A percentile compares a stretch with the other conserved stretches of the same genome.
Evolutionary conservation across 92 coral and sea anemone genomes (phyloP).

Genomic region (Desmophyllum pertusum): DNA sequence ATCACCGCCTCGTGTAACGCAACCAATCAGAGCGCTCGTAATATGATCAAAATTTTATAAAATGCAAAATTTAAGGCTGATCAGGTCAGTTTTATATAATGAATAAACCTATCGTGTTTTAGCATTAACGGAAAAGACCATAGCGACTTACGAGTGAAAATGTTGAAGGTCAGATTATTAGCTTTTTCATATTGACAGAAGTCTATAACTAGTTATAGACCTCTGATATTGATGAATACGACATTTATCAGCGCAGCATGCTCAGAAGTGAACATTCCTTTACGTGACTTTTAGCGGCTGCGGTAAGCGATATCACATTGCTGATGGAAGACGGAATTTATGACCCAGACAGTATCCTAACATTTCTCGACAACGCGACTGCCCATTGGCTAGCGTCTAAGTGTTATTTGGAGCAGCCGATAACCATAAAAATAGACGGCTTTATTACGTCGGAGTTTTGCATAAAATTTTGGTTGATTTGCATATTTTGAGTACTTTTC

Average conservation of each 20-base stretch:
- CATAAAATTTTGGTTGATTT: slow-evolving; percentile 18
- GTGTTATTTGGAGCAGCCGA: not conserved
- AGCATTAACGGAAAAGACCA: too few relatives aligned
- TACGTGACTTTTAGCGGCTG: not conserved
- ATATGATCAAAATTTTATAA: too few relatives aligned
- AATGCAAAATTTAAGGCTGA: too few relatives aligned
- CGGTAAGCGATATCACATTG: not conserved
- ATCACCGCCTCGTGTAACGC: too few relatives aligned
- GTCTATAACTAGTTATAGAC: too few relatives aligned
- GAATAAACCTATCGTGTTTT: too few relatives aligned
- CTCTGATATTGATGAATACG: too few relatives aligned
- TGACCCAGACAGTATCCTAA: slow-evolving; percentile 8
- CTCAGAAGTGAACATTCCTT: not conserved
- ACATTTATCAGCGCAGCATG: not conserved
- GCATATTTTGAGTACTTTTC: slow-evolving; percentile 15
- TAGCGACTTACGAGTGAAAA: too few relatives aligned
- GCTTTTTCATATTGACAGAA: too few relatives aligned
- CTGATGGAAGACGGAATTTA: slow-evolving; percentile 19
- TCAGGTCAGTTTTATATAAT: too few relatives aligned
- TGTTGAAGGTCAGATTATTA: too few relatives aligned
- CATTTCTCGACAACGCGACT: not conserved
- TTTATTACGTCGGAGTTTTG: slow-evolving; percentile 20
- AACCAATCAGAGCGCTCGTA: too few relatives aligned
- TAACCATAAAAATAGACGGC: not conserved
- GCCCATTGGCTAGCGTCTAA: slow-evolving; percentile 24